Evolutionary conservation across 2,888 invertebrate species (phyloP).

Genomic region (Ctena decussata): DNA sequence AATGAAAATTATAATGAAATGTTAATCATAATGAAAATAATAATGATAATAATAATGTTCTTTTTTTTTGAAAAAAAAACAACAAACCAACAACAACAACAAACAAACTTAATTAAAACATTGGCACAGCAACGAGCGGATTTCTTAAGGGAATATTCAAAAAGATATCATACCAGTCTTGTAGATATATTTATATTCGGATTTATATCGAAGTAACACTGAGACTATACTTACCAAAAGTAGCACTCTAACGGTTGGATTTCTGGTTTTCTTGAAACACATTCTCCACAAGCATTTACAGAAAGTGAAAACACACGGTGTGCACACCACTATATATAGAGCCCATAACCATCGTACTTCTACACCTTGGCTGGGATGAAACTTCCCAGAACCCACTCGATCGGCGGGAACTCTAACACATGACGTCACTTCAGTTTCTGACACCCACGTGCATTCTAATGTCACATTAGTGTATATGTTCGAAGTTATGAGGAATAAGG

Average conservation of each 20-base stretch:
- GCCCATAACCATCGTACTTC: conserved; percentile 87
- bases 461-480: conserved; percentile 78
- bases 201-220: too few relatives aligned
- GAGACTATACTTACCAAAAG: conserved; percentile 73
- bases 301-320: conserved; percentile 86
- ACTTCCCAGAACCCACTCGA: conserved; percentile 57
- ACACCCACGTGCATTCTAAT: conserved; percentile 67
- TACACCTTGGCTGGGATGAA: conserved; percentile 74
- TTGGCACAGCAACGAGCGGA: too few relatives aligned
- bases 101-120: too few relatives aligned
- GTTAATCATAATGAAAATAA: too few relatives aligned
- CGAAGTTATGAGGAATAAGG: conserved; percentile 88
- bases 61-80: too few relatives aligned
- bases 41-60: too few relatives aligned
- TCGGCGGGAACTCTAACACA: conserved; percentile 75
- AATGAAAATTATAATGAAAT: too few relatives aligned
- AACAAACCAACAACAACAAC: too few relatives aligned
- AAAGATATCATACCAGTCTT: too few relatives aligned
- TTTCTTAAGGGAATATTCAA: too few relatives aligned
- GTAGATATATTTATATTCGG: too few relatives aligned
- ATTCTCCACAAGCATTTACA: conserved; percentile 86
- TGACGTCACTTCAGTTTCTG: conserved; percentile 66
- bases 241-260: conserved; percentile 69
- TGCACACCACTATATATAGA: conserved; percentile 84
- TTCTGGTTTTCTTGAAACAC: conserved; percentile 85